phyloP scores from a whole-genome alignment of 2,113 vertebrate genomes.

The Microcebus ravelobensis region DNA sequence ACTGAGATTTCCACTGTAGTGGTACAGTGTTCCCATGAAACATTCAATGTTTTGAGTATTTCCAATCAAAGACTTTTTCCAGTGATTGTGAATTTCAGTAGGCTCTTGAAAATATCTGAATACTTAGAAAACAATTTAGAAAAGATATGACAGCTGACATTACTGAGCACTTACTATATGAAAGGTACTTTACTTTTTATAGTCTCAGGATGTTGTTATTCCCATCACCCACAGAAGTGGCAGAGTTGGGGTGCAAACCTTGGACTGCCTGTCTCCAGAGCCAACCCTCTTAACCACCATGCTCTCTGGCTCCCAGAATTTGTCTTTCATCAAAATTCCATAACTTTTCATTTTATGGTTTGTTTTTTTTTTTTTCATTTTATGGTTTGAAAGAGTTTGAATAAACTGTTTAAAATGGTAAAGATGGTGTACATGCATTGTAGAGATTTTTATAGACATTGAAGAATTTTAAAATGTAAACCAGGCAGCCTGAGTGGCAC shows the following conservation, averaged over 20 bases:
- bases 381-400: slow-evolving; percentile 51
- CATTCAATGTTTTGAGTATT: neutral
- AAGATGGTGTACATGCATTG: slow-evolving; percentile 57
- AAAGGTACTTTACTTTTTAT: neutral
- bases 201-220: neutral
- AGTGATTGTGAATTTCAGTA: neutral
- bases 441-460: slow-evolving; percentile 66
- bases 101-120: slow-evolving; percentile 31
- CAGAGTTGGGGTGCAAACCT: slow-evolving; percentile 11
- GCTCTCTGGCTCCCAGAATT: slow-evolving; percentile 7
- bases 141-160: neutral
- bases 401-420: slow-evolving; percentile 56
- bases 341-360: slow-evolving; percentile 67
- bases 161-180: neutral
- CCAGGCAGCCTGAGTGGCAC: neutral
- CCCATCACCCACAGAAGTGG: neutral
- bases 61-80: neutral
- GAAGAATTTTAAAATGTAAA: slow-evolving; percentile 49
- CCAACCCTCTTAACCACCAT: slow-evolving; percentile 22
- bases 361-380: slow-evolving; percentile 69
- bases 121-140: slow-evolving; percentile 15
- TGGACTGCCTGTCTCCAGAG: neutral
- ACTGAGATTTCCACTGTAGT: neutral
- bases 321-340: slow-evolving; percentile 43
- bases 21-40: neutral